phyloP scores from a whole-genome alignment of 2,888 invertebrate genomes.

The Chrysodeixis includens region DNA sequence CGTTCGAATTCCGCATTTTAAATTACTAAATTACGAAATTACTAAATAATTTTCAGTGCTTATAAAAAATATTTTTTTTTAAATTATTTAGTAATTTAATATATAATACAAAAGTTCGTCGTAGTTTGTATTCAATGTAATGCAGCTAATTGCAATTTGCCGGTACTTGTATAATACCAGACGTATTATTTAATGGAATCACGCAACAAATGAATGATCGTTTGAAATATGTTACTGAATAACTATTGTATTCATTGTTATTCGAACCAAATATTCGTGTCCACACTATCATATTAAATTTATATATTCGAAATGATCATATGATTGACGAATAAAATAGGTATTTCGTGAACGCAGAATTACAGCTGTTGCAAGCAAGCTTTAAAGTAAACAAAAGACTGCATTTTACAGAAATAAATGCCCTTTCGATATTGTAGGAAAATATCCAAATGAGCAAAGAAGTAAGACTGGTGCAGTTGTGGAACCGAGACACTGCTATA shows the following conservation, averaged over 20 bases:
- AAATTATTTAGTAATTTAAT: no score
- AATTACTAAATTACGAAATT: no score
- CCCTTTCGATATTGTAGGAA: background rate
- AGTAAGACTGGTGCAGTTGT: no score
- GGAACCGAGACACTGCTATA: no score
- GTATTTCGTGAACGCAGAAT: background rate
- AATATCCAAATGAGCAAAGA: constrained; percentile 13
- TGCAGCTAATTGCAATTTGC: background rate
- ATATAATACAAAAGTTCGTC: background rate
- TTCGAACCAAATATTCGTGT: background rate
- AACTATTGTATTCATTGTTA: background rate
- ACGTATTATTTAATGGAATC: constrained; percentile 24
- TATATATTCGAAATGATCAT: background rate
- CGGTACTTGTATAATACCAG: constrained; percentile 31
- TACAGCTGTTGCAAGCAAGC: background rate
- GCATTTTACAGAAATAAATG: background rate
- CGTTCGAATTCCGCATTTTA: no score
- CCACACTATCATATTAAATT: background rate
- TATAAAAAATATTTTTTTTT: no score
- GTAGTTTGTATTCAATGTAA: constrained; percentile 12
- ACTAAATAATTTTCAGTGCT: no score
- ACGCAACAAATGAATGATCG: background rate
- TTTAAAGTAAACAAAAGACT: background rate
- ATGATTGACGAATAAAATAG: background rate
- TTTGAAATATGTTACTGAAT: background rate